These are phyloP conservation scores for Elymnias hypermnestra DNA, from an alignment of 1,140 invertebrate genomes.

Conservation along the genomic window DNA sequence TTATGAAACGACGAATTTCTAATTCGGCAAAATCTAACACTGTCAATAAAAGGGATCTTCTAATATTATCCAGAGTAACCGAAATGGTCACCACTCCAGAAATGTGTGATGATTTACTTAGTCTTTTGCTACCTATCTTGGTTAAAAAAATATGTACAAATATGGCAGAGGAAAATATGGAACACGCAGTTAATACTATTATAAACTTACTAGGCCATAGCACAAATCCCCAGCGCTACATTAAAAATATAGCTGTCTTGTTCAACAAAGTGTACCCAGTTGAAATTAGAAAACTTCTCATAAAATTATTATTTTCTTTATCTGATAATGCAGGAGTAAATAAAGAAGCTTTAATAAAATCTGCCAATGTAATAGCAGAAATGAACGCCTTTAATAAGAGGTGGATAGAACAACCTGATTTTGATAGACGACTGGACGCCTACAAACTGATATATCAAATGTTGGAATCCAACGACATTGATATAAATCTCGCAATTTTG, in stretches of 20 bases:
- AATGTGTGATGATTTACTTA: constrained; percentile 82
- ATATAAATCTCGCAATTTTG: constrained; percentile 82
- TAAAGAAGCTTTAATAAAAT: constrained; percentile 48
- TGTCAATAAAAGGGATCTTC: constrained; percentile 83
- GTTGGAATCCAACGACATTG: constrained; percentile 75
- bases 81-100: constrained; percentile 81
- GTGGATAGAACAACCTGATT: constrained; percentile 95
- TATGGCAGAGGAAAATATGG: constrained; percentile 79
- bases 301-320: constrained; percentile 77
- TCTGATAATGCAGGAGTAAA: constrained; percentile 60
- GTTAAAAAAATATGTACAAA: constrained; percentile 81
- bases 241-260: constrained; percentile 80
- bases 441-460: constrained; percentile 81
- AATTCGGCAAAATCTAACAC: constrained; percentile 77
- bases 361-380: constrained; percentile 77
- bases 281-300: constrained; percentile 80
- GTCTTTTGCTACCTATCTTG: constrained; percentile 85
- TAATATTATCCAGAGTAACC: constrained; percentile 87
- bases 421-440: constrained; percentile 85
- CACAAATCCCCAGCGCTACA: constrained; percentile 79
- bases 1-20: constrained; percentile 80
- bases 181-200: constrained; percentile 78
- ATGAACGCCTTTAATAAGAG: constrained; percentile 92
- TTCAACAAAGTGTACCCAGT: constrained; percentile 79
- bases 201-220: constrained; percentile 85